These are phyloP conservation scores for Enteromius mattozi DNA, from an alignment of 2,797 vertebrate species.

Conservation along the genomic window DNA sequence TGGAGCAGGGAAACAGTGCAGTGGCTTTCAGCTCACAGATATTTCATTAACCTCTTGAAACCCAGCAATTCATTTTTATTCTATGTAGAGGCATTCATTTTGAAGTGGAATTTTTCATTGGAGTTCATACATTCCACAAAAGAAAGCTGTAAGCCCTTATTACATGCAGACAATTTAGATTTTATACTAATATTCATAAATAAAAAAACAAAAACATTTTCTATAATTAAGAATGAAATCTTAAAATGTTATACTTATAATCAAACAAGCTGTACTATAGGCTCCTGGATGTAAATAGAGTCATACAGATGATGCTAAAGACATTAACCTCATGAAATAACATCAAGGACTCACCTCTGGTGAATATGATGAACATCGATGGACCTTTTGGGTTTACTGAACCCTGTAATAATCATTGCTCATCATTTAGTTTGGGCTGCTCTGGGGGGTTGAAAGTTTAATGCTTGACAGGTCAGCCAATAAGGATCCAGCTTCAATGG, in stretches of 20 bases:
- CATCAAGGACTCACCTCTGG: slow-evolving; percentile 4
- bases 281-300: background rate
- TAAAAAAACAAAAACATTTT: background rate
- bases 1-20: background rate
- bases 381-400: slow-evolving; percentile 6
- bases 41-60: slow-evolving; percentile 24
- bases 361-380: slow-evolving; percentile 4
- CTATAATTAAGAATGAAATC: background rate
- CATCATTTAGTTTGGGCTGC: slow-evolving; percentile 40
- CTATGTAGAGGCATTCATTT: slow-evolving; percentile 2
- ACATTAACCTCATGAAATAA: slow-evolving; percentile 8
- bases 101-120: background rate
- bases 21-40: background rate
- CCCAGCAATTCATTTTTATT: slow-evolving; percentile 5
- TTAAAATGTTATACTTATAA: background rate
- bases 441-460: slow-evolving; percentile 9
- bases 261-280: background rate
- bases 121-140: background rate
- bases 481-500: slow-evolving; percentile 7
- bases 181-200: background rate
- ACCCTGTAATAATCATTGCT: slow-evolving; percentile 45
- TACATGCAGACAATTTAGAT: background rate
- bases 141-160: background rate
- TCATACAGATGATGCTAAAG: background rate
- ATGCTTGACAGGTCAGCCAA: slow-evolving; percentile 35